Percentiles rank a stretch among this genome's conserved stretches.
These are phyloP conservation scores for Seriola rivoliana DNA, from an alignment of 2,113 vertebrate species.

Conservation along the genomic window DNA sequence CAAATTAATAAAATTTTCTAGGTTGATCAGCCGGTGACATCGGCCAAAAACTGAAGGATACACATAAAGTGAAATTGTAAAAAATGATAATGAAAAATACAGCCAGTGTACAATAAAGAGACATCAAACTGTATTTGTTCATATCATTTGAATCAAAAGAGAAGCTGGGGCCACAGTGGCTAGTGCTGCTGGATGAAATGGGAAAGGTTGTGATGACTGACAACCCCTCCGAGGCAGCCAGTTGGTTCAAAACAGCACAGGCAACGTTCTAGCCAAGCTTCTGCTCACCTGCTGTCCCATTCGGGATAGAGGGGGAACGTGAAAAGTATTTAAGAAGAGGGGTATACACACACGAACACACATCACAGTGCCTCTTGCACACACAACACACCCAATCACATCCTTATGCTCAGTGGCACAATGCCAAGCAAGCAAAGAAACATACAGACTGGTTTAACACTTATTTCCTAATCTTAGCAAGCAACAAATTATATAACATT, in stretches of 20 bases:
- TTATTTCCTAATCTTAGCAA: conserved; percentile 44
- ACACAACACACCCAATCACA: conserved; percentile 47
- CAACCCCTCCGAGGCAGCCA: conserved; percentile 81
- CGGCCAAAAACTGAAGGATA: conserved; percentile 60
- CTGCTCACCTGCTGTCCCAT: conserved; percentile 90
- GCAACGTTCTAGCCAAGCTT: conserved; percentile 82
- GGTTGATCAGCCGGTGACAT: conserved; percentile 57
- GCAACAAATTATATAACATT: conserved; percentile 25
- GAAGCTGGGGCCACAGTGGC: conserved; percentile 67
- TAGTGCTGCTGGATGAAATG: conserved; percentile 79
- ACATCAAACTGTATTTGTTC: conserved; percentile 79
- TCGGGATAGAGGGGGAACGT: conserved; percentile 82
- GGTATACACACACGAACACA: conserved; percentile 71
- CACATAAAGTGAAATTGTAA: conserved; percentile 53
- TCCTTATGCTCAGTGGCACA: conserved; percentile 20
- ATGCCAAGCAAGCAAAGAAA: conserved; percentile 18
- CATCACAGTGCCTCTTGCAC: conserved; percentile 45
- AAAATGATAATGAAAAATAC: conserved; percentile 81
- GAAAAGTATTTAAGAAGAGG: conserved; percentile 84
- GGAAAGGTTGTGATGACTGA: conserved; percentile 82
- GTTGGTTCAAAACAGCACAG: conserved; percentile 79
- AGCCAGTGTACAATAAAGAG: conserved; percentile 57
- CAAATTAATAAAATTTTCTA: conserved; percentile 35
- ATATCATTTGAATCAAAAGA: conserved; percentile 68
- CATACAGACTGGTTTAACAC: conserved; percentile 9